phyloP scores from a whole-genome alignment of 2,113 vertebrate species.

The Fregata magnificens region DNA sequence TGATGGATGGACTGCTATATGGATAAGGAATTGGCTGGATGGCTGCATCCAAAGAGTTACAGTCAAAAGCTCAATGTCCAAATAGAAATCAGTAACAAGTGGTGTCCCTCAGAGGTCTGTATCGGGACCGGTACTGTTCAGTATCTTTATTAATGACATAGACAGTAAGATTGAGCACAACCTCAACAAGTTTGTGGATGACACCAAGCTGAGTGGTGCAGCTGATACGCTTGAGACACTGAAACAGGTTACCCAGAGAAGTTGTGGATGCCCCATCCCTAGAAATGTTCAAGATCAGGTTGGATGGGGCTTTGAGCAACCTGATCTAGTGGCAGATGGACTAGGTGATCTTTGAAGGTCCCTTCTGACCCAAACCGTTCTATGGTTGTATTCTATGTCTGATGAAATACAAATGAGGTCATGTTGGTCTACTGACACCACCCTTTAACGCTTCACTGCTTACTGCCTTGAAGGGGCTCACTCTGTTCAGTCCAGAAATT shows the following conservation, averaged over 20 bases:
- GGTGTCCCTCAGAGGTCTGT: background rate
- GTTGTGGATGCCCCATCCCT: background rate
- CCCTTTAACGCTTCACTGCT: background rate
- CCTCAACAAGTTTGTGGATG: background rate
- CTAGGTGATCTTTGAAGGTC: background rate
- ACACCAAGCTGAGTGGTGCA: background rate
- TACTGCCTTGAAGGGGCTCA: background rate
- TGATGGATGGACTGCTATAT: background rate
- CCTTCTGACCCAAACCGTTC: background rate
- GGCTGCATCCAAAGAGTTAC: background rate
- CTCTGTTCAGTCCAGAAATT: background rate
- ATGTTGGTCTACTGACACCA: background rate
- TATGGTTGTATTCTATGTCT: background rate
- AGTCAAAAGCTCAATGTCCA: background rate
- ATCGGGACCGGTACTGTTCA: accelerated
- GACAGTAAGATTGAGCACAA: background rate
- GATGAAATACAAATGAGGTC: background rate
- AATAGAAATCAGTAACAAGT: background rate
- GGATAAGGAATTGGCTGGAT: background rate
- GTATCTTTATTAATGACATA: background rate
- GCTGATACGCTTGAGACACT: background rate
- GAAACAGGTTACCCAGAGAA: too few species aligned
- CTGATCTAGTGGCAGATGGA: background rate
- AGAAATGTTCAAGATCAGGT: background rate
- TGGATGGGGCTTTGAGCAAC: background rate